Conservation (phyloP, 2,888 invertebrate genomes). For the Adelphocoris suturalis region DNA sequence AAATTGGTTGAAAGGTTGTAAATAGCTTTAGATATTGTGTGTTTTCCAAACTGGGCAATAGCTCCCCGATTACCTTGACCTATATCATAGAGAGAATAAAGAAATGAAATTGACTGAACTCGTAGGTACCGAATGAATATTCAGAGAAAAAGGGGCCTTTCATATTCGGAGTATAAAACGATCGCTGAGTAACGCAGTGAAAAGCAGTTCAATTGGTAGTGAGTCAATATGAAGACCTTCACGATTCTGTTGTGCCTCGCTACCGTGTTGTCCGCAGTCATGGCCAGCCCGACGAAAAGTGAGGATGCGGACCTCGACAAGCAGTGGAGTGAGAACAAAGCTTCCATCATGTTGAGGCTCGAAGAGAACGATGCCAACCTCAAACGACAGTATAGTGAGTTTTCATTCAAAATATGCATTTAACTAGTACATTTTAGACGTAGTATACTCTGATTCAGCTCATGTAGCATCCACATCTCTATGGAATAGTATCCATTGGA, state of each 20-base stretch:
- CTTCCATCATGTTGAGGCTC: not conserved
- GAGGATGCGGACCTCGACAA: constrained; percentile 18
- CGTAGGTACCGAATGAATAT: not conserved
- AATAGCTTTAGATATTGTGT: too few relatives aligned
- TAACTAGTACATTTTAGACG: too few relatives aligned
- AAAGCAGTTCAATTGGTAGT: not conserved
- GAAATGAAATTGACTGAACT: not conserved
- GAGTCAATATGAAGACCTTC: constrained; percentile 30
- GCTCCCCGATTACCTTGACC: not conserved
- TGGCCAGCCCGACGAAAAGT: not conserved
- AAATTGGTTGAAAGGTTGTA: too few relatives aligned
- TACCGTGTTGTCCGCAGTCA: not conserved
- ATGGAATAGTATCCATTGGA: too few relatives aligned
- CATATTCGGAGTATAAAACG: not conserved
- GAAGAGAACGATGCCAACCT: constrained; percentile 18
- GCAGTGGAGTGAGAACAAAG: constrained; percentile 1
- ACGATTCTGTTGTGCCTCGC: constrained; percentile 11
- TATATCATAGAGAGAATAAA: not conserved
- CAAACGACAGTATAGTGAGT: constrained; percentile 1
- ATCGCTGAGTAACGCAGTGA: not conserved
- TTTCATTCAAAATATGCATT: not conserved
- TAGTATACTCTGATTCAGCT: too few relatives aligned
- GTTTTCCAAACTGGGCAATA: too few relatives aligned
- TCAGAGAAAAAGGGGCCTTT: not conserved
- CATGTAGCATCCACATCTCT: too few relatives aligned